Evolutionary conservation across 2,888 invertebrate genomes (phyloP), one percentile per base, ranked within the genome.

Genomic region (Marasmarcha lunaedactyla): DNA sequence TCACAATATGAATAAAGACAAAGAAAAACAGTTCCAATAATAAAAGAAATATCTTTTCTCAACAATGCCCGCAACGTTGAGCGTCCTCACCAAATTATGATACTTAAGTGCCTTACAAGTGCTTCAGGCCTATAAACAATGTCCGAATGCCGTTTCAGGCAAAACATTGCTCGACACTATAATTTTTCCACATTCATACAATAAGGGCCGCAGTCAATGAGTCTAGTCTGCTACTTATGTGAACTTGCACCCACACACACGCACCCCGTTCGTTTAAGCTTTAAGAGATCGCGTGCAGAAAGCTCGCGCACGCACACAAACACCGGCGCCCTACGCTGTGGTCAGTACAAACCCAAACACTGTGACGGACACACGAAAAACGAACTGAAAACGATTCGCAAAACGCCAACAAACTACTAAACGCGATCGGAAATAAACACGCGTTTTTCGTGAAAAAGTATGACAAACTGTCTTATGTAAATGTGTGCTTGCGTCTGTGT

Each of bases 111-210:
- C 71, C 63, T 55, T 58, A 54, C 13, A 26, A 15, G 14, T 58
- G 55, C 51, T 58, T 52, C 56, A 60, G 56, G 59, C 52, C 64
- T 67, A 76, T 77, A 78, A 79, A 81, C 79, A 81, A 79, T 71
- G 64, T 30, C 12, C 67, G 63, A 71, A 67, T 70, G 64, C 64
- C 65, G 67, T 79, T 74, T 69, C 77, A 78, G 72, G 77, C 78
- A 71, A 78, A 77, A 77, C 74, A 77, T 62, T 20, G 20, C 20
- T 20, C 66, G 63, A 65, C 68, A 72, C 78, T 71, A 81, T 79
- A 81, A 81, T 81, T 83, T 83, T 81, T 83, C 83, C 77, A 83
- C 83, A 79, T 83, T 79, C 78, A 81, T 79, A 83, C 79, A 78
- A 79, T 77, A 78, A 81, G 79, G 79, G 77, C 70, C 74, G 74